Percentiles rank a stretch among this genome's conserved stretches.
These are phyloP conservation scores for Pyrgus malvae DNA, from an alignment of 2,888 invertebrate species.

Conservation along the genomic window DNA sequence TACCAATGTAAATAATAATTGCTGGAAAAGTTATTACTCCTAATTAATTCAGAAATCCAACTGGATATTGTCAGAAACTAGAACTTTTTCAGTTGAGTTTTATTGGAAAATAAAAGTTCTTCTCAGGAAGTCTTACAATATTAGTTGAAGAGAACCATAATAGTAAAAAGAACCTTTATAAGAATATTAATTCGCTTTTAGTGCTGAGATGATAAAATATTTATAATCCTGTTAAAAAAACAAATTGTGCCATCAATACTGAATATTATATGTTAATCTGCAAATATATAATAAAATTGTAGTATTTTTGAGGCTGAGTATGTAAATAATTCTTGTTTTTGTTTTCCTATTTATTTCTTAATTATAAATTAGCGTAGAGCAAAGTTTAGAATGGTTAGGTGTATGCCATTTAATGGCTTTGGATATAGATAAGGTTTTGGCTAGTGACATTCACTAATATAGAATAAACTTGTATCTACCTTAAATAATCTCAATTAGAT, in stretches of 20 bases:
- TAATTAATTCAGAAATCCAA: too few species aligned
- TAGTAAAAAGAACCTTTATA: too few species aligned
- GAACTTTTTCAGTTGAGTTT: too few species aligned
- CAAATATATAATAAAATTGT: constrained; percentile 41
- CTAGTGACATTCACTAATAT: constrained; percentile 62
- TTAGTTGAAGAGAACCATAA: too few species aligned
- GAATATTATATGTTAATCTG: constrained; percentile 35
- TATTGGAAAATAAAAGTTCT: too few species aligned
- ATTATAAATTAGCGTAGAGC: constrained; percentile 47
- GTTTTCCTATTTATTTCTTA: constrained; percentile 65
- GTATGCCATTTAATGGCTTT: constrained; percentile 58
- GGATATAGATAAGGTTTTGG: constrained; percentile 46
- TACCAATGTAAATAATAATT: too few species aligned
- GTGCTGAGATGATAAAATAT: not conserved
- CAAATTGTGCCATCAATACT: constrained; percentile 39
- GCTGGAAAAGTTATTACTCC: too few species aligned
- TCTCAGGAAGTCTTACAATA: too few species aligned
- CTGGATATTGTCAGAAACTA: too few species aligned
- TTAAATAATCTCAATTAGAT: constrained; percentile 74
- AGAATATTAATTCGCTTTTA: not conserved
- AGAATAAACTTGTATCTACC: constrained; percentile 57
- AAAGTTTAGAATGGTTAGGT: constrained; percentile 39
- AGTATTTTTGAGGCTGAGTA: constrained; percentile 64
- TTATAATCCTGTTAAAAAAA: not conserved
- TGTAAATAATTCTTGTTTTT: constrained; percentile 64